Percentiles rank a stretch among this genome's conserved stretches.
phyloP scores from a whole-genome alignment of 2,888 invertebrate genomes.

The Teleiodes luculella region DNA sequence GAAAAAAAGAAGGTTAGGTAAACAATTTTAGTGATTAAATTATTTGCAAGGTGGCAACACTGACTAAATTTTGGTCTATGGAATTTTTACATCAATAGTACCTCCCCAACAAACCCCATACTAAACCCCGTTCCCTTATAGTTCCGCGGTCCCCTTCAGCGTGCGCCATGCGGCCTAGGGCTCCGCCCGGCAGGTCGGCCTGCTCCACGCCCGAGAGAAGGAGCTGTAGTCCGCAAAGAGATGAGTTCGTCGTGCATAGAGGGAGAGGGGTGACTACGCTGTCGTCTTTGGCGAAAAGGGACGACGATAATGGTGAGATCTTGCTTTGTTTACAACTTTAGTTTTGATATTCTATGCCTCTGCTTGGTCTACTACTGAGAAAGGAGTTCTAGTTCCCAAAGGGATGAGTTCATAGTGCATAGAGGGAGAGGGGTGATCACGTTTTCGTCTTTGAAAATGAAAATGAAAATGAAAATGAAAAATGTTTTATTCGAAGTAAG shows the following conservation, averaged over 20 bases:
- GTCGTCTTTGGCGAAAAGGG: conserved; percentile 71
- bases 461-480: no score
- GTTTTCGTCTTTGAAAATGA: conserved; percentile 67
- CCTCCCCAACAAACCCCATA: no score
- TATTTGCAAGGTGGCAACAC: no score
- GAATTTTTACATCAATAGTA: no score
- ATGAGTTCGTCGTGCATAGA: conserved; percentile 90
- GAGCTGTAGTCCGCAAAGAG: conserved; percentile 72
- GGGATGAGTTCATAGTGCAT: conserved; percentile 90
- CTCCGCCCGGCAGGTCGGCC: conserved; percentile 47
- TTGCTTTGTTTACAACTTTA: no score
- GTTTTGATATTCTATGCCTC: conserved; percentile 38
- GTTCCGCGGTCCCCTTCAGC: conserved; percentile 76
- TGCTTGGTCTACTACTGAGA: conserved; percentile 63
- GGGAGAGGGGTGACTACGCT: conserved; percentile 88
- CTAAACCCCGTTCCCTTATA: no score
- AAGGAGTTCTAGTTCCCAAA: conserved; percentile 62
- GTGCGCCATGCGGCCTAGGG: conserved; percentile 41
- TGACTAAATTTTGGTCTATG: no score
- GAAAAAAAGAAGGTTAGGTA: no score
- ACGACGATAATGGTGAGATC: conserved; percentile 38
- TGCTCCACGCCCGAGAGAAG: conserved; percentile 67
- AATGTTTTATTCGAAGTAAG: no score
- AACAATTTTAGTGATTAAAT: no score
- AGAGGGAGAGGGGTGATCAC: conserved; percentile 85